Conservation (phyloP, 2,113 vertebrate species). For the Labeo rohita region DNA sequence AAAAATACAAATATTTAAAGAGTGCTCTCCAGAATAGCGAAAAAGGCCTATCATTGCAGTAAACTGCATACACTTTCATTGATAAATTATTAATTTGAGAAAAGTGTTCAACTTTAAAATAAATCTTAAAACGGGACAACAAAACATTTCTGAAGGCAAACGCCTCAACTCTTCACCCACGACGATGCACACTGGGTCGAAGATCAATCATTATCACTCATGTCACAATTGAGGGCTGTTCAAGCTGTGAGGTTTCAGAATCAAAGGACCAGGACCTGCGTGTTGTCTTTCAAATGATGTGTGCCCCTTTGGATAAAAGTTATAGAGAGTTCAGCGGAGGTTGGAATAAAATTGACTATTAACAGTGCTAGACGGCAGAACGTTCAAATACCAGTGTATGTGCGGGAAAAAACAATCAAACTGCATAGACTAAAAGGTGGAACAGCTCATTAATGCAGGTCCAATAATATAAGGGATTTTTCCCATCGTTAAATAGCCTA, state of each 20-base stretch:
- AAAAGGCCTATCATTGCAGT: not conserved
- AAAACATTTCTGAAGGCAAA: slow-evolving; percentile 19
- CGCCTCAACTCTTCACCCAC: slow-evolving; percentile 4
- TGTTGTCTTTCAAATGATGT: slow-evolving; percentile 29
- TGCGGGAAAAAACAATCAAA: not conserved
- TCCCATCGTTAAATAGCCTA: not conserved
- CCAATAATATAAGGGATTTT: not conserved
- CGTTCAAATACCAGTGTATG: not conserved
- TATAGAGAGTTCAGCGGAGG: slow-evolving; percentile 13
- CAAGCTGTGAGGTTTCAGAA: slow-evolving; percentile 48
- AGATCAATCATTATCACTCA: slow-evolving; percentile 54
- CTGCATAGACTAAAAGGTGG: not conserved
- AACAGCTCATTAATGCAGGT: not conserved
- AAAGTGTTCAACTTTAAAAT: slow-evolving; percentile 18
- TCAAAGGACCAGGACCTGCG: slow-evolving; percentile 41
- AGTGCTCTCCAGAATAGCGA: too few species aligned
- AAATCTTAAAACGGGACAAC: slow-evolving; percentile 19
- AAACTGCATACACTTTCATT: not conserved
- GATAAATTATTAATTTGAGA: not conserved
- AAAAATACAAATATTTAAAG: not conserved
- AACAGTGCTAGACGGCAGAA: slow-evolving; percentile 3
- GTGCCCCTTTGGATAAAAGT: slow-evolving; percentile 34
- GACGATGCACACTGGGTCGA: slow-evolving; percentile 16
- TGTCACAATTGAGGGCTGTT: slow-evolving; percentile 38
- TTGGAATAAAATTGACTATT: slow-evolving; percentile 22